Percentiles rank a stretch among this genome's conserved stretches.
Evolutionary conservation across 2,888 invertebrate genomes (phyloP).

Genomic region (Euplexia lucipara): DNA sequence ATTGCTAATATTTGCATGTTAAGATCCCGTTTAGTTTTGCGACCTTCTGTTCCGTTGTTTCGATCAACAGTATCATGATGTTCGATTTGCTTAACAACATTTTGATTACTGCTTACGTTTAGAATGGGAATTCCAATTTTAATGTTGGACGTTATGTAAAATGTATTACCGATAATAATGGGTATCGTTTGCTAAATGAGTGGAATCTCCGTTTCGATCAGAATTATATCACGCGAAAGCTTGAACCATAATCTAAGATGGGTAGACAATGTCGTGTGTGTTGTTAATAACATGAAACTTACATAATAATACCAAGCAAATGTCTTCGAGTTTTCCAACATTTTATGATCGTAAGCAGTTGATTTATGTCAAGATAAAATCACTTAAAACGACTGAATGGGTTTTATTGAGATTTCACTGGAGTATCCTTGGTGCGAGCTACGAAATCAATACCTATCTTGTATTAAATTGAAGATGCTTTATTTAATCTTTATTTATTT

Average conservation of each 20-base stretch:
- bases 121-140: slow-evolving; percentile 50
- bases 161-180: slow-evolving; percentile 52
- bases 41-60: slow-evolving; percentile 45
- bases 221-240: slow-evolving; percentile 39
- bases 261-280: slow-evolving; percentile 27
- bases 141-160: slow-evolving; percentile 50
- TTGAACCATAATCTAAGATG: slow-evolving; percentile 10
- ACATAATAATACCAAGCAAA: slow-evolving; percentile 27
- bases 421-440: slow-evolving; percentile 31
- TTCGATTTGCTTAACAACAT: slow-evolving; percentile 61
- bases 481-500: slow-evolving; percentile 31
- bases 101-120: slow-evolving; percentile 61
- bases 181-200: slow-evolving; percentile 23
- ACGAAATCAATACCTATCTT: slow-evolving; percentile 42
- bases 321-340: slow-evolving; percentile 33
- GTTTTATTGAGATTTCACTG: slow-evolving; percentile 56
- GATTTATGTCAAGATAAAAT: slow-evolving; percentile 61
- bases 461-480: slow-evolving; percentile 28
- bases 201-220: slow-evolving; percentile 29
- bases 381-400: slow-evolving; percentile 57
- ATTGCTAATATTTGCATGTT: slow-evolving; percentile 71
- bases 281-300: slow-evolving; percentile 34
- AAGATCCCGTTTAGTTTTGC: slow-evolving; percentile 60
- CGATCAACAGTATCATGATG: slow-evolving; percentile 41
- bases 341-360: slow-evolving; percentile 55